Base-by-base conservation (phyloP, 2,888 invertebrate species). In the Pediacus dermestoides region DNA sequence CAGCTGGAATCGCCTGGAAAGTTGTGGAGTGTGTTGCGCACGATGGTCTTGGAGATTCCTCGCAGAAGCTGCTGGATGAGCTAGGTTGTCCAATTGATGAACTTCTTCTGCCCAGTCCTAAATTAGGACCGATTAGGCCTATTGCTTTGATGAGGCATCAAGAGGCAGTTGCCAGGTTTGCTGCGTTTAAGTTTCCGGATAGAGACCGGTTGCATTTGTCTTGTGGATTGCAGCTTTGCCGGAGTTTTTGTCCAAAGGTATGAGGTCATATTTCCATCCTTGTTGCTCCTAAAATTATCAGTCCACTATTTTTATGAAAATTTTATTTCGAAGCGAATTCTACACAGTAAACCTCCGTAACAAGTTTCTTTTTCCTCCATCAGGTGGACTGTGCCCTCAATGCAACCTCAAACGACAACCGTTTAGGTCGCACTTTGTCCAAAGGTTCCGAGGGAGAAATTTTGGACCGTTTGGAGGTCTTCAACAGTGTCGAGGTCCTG, bases 161-260 rank as follows among this genome's bases (percentile, higher is more conserved):
- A 47, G 70, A 70, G 46, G 70, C 70, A 0, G 50, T 65, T 2
- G 73, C 85, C 0, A 81, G 80, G 10, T 88, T 88, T 69, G 80
- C 84, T 1, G 88, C 88, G 2, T 88, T 88, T 58, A 87, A 87
- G 59, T 88, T 88, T 66, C 88, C 88, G 2, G 87, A 87, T 58
- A 73, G 85, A 46, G 84, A 85, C 43, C 78, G 83, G 44, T 68
- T 88, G 23, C 88, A 88, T 65, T 70, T 88, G 28, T 80, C 81
- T n/a, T 88, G 88, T 65, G 79, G 79, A 10, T 75, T 88, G 26
- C 82, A 85, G 52, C 68, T 88, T n/a, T 88, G 88, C 59, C 79
- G 80, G 64, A 81, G 80, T 32, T 73, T 71, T 45, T 88, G 88
- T 59, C 79, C 79, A 1, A 68, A 74, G 57, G 82, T 86, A 27